Conservation (phyloP, 2,888 invertebrate species). For the Caenorhabditis doughertyi region DNA sequence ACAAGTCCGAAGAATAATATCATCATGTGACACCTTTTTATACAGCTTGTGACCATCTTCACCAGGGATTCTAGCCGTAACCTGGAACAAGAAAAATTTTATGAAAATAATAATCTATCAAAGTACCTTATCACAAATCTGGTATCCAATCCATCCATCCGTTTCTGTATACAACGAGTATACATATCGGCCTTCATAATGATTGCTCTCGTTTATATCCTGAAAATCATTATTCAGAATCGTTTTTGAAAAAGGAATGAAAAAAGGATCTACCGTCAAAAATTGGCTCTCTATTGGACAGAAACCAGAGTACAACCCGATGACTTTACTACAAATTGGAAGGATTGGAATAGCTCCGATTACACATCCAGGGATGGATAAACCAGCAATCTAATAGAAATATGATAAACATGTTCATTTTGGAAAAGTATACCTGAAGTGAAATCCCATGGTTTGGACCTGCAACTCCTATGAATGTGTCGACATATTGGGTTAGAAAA, state of each 20-base stretch:
- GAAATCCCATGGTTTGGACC: conserved; percentile 81
- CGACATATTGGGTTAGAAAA: conserved; percentile 75
- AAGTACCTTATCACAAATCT: conserved; percentile 63
- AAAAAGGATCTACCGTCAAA: conserved; percentile 53
- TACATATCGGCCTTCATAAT: conserved; percentile 66
- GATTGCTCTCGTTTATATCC: conserved; percentile 67
- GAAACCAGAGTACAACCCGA: conserved; percentile 66
- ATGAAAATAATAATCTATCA: neutral
- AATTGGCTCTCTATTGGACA: conserved; percentile 66
- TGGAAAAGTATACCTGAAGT: conserved; percentile 44
- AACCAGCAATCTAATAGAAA: conserved; percentile 49
- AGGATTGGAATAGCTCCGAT: conserved; percentile 64
- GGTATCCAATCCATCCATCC: conserved; percentile 65
- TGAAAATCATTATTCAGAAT: too few relatives aligned
- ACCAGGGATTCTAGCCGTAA: conserved; percentile 64
- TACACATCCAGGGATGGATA: conserved; percentile 65
- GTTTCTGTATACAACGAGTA: conserved; percentile 60
- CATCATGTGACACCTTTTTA: conserved; percentile 32
- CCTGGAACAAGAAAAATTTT: conserved; percentile 22
- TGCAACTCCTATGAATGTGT: conserved; percentile 80
- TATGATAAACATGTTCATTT: neutral
- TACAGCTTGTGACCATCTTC: conserved; percentile 62
- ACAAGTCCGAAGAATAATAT: conserved; percentile 24
- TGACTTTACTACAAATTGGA: conserved; percentile 66
- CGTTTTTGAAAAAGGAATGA: neutral